Evolutionary conservation across 2,888 invertebrate species (phyloP), one percentile per base, ranked within the genome.

Genomic region (Congeria kusceri): DNA sequence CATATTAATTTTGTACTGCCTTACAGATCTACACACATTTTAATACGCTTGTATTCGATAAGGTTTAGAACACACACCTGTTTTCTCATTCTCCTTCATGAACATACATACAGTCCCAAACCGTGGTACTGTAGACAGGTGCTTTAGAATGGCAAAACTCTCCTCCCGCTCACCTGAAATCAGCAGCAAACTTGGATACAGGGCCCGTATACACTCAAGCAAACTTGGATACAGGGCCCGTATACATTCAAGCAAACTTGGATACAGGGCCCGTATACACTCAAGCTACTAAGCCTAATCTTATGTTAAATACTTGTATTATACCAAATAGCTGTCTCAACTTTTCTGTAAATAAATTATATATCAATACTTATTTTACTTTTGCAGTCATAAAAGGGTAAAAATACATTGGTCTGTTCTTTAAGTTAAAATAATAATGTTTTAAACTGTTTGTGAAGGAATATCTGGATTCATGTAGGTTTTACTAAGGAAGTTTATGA

Each of bases 31-130:
- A 32, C 32, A 32, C 32, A 7, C 11, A 18, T 44, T 44, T 46
- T 2, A 46, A 3, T 3, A 46, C 18, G 15, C 18, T 28, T 20
- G 25, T 25, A 20, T 23, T 18, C 46, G 20, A n/a, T 15, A 18
- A n/a, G 49, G 29, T 47, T 27, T 25, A 46, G n/a, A n/a, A 3
- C 29, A 32, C 56, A 20, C 53, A 83, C 82, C 78, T 76, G 78
- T 63, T 63, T 83, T 79, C 18, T 83, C 83, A 25, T 64, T 39
- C 11, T n/a, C 11, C 9, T 67, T 63, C 80, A 83, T 77, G 27
- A 83, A 80, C 83, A 83, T 80, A 5, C 77, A 64, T 1, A 80
- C 71, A 25, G 79, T 80, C 2, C 74, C 71, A 77, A 83, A 83
- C 53, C 83, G 62, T 0, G 77, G 77, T 15, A 83, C 83, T 23